phyloP scores from a whole-genome alignment of 2,113 vertebrate genomes.

The Crotophaga sulcirostris region DNA sequence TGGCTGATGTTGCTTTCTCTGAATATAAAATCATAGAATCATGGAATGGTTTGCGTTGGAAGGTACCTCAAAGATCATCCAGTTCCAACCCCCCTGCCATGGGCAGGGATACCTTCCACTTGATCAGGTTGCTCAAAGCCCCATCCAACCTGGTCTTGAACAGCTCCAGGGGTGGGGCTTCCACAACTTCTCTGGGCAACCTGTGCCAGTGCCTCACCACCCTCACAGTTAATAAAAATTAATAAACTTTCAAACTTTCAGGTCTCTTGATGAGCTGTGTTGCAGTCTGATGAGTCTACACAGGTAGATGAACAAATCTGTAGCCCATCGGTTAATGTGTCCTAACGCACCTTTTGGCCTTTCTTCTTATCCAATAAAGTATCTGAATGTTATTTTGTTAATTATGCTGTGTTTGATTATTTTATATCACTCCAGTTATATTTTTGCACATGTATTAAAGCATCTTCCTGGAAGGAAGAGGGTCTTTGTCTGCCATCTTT shows the following conservation, averaged over 20 bases:
- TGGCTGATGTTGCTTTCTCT: background rate
- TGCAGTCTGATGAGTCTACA: background rate
- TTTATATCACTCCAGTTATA: background rate
- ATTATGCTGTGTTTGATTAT: background rate
- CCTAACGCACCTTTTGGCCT: background rate
- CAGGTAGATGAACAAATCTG: background rate
- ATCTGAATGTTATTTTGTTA: background rate
- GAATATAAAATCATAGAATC: background rate
- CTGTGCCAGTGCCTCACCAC: no score
- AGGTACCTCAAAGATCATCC: no score
- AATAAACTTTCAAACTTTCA: background rate
- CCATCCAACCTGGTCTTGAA: no score
- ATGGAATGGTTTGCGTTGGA: no score
- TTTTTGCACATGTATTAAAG: background rate
- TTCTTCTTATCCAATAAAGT: slow-evolving; percentile 20
- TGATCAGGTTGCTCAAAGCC: no score
- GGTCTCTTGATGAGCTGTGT: background rate
- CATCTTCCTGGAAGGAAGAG: background rate
- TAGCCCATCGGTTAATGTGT: background rate
- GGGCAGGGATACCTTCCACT: no score
- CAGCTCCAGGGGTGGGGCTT: no score
- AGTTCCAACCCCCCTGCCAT: no score
- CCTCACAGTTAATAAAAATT: no score
- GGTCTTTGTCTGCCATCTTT: background rate
- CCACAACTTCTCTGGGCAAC: no score